Conservation (phyloP, 2,888 invertebrate species). For the Drosophila cognata region DNA sequence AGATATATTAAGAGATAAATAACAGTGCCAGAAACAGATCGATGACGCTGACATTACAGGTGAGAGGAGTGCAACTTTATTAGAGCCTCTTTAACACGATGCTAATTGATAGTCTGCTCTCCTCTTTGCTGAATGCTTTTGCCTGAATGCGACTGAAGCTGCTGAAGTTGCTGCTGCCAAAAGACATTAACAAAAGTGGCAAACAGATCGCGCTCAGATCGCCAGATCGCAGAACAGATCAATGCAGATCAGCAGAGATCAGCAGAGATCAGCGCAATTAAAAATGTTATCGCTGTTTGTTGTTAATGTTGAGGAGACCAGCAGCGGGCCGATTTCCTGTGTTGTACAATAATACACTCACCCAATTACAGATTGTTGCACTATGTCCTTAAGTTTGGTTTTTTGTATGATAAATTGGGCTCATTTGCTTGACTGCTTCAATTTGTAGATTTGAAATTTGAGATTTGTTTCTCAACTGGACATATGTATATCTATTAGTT, state of each 20-base stretch:
- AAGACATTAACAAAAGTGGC: conserved; percentile 78
- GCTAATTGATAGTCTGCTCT: conserved; percentile 64
- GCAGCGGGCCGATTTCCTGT: conserved; percentile 65
- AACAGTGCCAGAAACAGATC: conserved; percentile 67
- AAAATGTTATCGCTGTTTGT: conserved; percentile 78
- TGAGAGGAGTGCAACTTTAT: conserved; percentile 67
- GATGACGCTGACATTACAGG: conserved; percentile 41
- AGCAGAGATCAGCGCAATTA: conserved; percentile 74
- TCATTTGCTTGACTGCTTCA: not conserved
- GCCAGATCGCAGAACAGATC: conserved; percentile 47
- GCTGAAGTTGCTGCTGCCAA: conserved; percentile 63
- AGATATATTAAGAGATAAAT: conserved; percentile 75
- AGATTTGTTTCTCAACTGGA: too few relatives aligned
- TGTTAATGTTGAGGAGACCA: conserved; percentile 69
- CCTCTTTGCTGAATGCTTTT: conserved; percentile 3
- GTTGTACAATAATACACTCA: conserved; percentile 44
- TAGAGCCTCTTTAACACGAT: conserved; percentile 77
- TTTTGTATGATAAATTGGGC: not conserved
- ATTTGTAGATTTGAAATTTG: not conserved
- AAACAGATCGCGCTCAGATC: conserved; percentile 36
- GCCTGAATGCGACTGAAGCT: conserved; percentile 3
- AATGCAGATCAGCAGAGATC: conserved; percentile 43
- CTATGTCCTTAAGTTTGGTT: not conserved
- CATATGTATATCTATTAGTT: not conserved
- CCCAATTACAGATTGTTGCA: conserved; percentile 8